Percentiles rank a stretch among this genome's conserved stretches.
Conservation (phyloP, 2,797 vertebrate genomes). For the Mus spretus region DNA sequence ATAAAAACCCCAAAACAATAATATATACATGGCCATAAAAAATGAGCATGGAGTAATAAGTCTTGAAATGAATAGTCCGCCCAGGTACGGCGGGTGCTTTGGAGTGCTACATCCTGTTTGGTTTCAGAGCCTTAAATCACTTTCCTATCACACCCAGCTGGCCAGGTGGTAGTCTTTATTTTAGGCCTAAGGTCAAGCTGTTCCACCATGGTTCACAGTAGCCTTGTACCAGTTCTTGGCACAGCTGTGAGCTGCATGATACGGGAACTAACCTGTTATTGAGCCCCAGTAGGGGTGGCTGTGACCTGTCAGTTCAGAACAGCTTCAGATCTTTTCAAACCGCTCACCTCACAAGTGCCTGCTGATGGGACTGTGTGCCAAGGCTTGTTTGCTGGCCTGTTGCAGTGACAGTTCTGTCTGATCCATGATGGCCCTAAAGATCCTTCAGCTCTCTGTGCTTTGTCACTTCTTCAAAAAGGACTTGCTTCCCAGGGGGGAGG, state of each 20-base stretch:
- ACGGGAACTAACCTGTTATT: conserved; percentile 82
- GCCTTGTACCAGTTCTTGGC: conserved; percentile 80
- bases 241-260: conserved; percentile 84
- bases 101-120: background rate
- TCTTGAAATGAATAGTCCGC: background rate
- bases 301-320: background rate
- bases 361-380: conserved; percentile 83
- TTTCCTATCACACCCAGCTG: background rate
- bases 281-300: background rate
- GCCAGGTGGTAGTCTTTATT: background rate
- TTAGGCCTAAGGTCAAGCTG: conserved; percentile 32
- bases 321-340: conserved; percentile 83
- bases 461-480: conserved; percentile 89
- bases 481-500: conserved; percentile 83
- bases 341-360: conserved; percentile 82
- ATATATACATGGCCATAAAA: background rate
- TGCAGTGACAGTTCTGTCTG: conserved; percentile 90
- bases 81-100: background rate
- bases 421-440: conserved; percentile 90
- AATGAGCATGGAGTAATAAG: background rate
- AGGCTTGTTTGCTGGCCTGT: conserved; percentile 86
- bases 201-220: conserved; percentile 34
- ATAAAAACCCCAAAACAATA: background rate
- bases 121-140: background rate
- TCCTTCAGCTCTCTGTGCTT: conserved; percentile 88